These are phyloP conservation scores for Cryptoblepharus egeriae DNA, from an alignment of 2,797 vertebrate genomes.

Conservation along the genomic window DNA sequence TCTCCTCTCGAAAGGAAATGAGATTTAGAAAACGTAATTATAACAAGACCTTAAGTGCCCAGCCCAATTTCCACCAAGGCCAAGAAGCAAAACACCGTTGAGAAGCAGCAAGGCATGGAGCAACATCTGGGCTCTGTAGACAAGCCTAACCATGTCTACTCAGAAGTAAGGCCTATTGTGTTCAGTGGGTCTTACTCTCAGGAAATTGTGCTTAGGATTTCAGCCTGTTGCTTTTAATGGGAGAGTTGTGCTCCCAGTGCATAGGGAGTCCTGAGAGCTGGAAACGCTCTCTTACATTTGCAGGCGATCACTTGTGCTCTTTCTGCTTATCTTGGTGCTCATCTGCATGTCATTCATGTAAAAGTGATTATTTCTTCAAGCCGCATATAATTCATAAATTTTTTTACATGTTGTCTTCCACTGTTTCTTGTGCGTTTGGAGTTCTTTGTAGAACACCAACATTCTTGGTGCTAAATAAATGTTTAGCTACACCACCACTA, in stretches of 20 bases:
- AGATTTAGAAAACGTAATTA: slow-evolving; percentile 71
- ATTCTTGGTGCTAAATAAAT: background rate
- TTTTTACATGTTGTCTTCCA: background rate
- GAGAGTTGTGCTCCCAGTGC: slow-evolving; percentile 10
- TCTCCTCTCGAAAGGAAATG: slow-evolving; percentile 71
- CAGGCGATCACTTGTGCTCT: background rate
- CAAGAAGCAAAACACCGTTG: slow-evolving; percentile 43
- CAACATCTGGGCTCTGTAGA: slow-evolving; percentile 20
- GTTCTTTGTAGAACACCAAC: background rate
- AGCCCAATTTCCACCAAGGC: slow-evolving; percentile 35
- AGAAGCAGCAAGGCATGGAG: slow-evolving; percentile 27
- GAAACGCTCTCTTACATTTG: background rate
- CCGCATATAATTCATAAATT: background rate
- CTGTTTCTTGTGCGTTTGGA: background rate
- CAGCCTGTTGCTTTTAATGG: slow-evolving; percentile 15
- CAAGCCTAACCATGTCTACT: too few species aligned
- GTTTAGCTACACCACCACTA: background rate
- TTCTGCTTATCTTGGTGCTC: slow-evolving; percentile 37
- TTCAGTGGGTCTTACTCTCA: too few species aligned
- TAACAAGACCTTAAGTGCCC: slow-evolving; percentile 41
- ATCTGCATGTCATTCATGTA: slow-evolving; percentile 53
- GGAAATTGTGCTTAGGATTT: too few species aligned
- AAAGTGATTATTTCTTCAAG: background rate
- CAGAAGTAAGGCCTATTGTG: too few species aligned
- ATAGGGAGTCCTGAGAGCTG: slow-evolving; percentile 11